Percentiles rank a stretch among this genome's conserved stretches.
Conservation (phyloP, 2,113 vertebrate genomes). For the Eidolon helvum region DNA sequence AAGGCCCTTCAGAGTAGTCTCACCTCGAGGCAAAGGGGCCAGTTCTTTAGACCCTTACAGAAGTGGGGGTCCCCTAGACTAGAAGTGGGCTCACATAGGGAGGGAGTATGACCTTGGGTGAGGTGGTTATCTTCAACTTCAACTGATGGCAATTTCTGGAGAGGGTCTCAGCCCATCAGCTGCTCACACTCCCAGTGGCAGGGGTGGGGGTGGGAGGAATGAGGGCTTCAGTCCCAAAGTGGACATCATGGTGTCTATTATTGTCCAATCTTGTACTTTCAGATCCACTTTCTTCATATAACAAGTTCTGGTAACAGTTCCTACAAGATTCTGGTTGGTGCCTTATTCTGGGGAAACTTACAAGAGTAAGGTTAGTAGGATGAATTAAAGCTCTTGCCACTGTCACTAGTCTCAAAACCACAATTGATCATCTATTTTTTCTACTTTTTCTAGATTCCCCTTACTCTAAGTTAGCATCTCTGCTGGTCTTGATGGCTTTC, state of each 20-base stretch:
- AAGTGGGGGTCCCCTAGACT: neutral
- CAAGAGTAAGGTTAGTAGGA: neutral
- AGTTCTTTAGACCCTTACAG: neutral
- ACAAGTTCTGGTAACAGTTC: neutral
- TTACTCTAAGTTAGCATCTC: neutral
- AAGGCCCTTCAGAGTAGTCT: neutral
- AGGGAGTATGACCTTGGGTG: neutral
- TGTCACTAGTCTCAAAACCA: neutral
- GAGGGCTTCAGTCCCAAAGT: neutral
- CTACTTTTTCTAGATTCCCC: neutral
- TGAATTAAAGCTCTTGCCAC: neutral
- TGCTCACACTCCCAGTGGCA: neutral
- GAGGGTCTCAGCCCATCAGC: neutral
- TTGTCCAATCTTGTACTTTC: neutral
- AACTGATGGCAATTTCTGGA: neutral
- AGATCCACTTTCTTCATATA: neutral
- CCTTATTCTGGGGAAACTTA: neutral
- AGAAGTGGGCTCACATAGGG: neutral
- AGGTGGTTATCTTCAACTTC: neutral
- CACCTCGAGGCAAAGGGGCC: neutral
- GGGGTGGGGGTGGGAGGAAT: too few species aligned
- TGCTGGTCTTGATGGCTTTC: neutral
- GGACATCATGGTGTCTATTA: neutral
- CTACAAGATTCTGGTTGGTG: neutral
- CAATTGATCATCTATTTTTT: neutral